Conservation (phyloP, 1,140 invertebrate species). For the Cotesia typhae region DNA sequence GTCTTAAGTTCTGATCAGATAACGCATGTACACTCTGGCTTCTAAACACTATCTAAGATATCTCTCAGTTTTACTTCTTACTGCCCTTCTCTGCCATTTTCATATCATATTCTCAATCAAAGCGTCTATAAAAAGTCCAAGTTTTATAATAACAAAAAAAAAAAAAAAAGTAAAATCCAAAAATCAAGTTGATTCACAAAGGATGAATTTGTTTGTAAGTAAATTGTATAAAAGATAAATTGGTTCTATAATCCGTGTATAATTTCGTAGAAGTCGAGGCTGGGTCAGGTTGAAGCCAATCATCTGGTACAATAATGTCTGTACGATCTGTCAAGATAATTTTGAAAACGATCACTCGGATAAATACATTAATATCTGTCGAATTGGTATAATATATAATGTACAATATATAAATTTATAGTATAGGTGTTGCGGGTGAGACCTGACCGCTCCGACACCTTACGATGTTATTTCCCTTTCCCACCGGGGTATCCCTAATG, state of each 20-base stretch:
- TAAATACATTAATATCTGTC: constrained; percentile 16
- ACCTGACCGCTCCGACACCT: not conserved
- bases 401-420: not conserved
- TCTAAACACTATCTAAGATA: constrained; percentile 35
- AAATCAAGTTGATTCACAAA: too few relatives aligned
- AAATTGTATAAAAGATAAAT: too few relatives aligned
- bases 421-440: not conserved
- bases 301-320: too few relatives aligned
- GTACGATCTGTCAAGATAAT: too few relatives aligned
- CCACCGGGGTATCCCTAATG: not conserved
- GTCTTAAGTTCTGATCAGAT: constrained; percentile 63
- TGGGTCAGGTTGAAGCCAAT: not conserved
- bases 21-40: constrained; percentile 60
- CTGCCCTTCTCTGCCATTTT: constrained; percentile 35
- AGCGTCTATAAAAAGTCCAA: not conserved
- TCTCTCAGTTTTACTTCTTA: constrained; percentile 32
- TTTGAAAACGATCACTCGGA: constrained; percentile 8
- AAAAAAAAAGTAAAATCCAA: too few relatives aligned
- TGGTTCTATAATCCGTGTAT: too few relatives aligned
- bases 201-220: too few relatives aligned
- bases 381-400: constrained; percentile 12
- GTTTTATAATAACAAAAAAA: too few relatives aligned
- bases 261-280: not conserved
- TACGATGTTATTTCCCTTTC: not conserved
- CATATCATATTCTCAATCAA: too few relatives aligned